Conservation (phyloP, 2,113 vertebrate genomes). For the Cyanoderma ruficeps region DNA sequence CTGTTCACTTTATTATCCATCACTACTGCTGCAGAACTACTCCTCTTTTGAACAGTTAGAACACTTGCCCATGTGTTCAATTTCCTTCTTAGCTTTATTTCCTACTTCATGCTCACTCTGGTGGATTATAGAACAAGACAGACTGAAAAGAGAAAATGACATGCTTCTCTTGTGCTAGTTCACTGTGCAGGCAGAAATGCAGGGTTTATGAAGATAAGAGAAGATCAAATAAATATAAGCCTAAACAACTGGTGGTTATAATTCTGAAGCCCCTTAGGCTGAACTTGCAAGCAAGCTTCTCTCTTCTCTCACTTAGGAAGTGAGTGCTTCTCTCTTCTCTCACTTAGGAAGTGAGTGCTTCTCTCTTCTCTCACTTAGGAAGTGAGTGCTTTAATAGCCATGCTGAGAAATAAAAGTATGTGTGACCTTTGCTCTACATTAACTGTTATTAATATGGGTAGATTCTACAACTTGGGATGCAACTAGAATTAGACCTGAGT, state of each 20-base stretch:
- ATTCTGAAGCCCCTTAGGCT: background rate
- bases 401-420: background rate
- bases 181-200: background rate
- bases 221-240: background rate
- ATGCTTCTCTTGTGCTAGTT: background rate
- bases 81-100: background rate
- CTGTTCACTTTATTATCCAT: background rate
- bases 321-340: background rate
- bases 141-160: background rate
- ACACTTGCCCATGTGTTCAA: background rate
- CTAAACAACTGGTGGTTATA: background rate
- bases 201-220: background rate
- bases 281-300: too few relatives aligned
- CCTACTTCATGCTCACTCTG: background rate
- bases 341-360: background rate
- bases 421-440: background rate
- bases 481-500: background rate
- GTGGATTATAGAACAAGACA: background rate
- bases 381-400: background rate
- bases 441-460: background rate
- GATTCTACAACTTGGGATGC: background rate
- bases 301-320: background rate
- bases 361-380: background rate
- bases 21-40: background rate
- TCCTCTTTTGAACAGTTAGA: background rate